These are phyloP conservation scores for Dermatemys mawii DNA, from an alignment of 2,113 vertebrate species.

Conservation along the genomic window DNA sequence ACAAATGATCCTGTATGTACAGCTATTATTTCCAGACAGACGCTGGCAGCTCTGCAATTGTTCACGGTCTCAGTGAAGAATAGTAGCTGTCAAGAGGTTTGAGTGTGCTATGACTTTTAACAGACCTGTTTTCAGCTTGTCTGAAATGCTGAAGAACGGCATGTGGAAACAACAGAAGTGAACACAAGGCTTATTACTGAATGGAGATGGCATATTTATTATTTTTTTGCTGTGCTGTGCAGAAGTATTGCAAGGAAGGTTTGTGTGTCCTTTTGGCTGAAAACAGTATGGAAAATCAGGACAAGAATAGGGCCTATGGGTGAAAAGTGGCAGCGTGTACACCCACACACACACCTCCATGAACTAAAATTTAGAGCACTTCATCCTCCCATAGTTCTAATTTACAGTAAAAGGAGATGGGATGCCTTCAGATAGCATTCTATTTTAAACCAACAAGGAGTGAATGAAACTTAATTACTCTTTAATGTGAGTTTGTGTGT, in stretches of 20 bases:
- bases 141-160: slow-evolving; percentile 36
- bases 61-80: slow-evolving; percentile 72
- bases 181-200: not conserved
- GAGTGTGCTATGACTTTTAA: slow-evolving; percentile 45
- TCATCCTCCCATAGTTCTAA: not conserved
- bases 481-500: not conserved
- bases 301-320: not conserved
- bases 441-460: not conserved
- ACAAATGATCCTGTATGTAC: slow-evolving; percentile 70
- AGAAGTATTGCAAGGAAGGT: not conserved
- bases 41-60: slow-evolving; percentile 63
- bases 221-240: not conserved
- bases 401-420: not conserved
- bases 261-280: not conserved
- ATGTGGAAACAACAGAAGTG: not conserved
- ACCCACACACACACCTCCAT: not conserved
- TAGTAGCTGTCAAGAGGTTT: slow-evolving; percentile 59
- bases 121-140: slow-evolving; percentile 46
- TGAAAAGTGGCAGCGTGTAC: not conserved
- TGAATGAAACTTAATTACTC: not conserved
- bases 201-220: not conserved
- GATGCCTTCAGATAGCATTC: not conserved
- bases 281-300: not conserved
- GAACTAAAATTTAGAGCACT: not conserved
- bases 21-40: slow-evolving; percentile 77